Evolutionary conservation across 2,797 vertebrate species (phyloP).

Genomic region (Vultur gryphus): DNA sequence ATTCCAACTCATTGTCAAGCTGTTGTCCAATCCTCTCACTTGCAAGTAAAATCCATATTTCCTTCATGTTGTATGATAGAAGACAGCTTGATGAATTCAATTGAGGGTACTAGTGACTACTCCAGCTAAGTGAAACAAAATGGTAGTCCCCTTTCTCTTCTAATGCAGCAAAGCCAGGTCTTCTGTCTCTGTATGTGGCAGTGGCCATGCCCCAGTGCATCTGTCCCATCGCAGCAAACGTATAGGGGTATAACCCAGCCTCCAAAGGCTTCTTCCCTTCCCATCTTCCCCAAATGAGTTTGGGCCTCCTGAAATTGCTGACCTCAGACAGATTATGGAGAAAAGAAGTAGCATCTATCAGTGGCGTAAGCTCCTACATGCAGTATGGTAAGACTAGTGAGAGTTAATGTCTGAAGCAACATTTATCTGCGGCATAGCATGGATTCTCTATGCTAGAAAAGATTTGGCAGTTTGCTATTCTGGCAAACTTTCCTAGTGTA

Average conservation of each 20-base stretch:
- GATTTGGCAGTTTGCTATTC: conserved; percentile 54
- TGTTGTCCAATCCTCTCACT: background rate
- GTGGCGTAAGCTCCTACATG: background rate
- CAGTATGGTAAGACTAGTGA: background rate
- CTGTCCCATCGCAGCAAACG: background rate
- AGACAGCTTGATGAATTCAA: background rate
- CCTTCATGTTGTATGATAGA: background rate
- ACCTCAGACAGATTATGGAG: background rate
- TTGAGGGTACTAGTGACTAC: background rate
- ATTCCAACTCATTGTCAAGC: background rate
- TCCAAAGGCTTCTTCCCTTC: background rate
- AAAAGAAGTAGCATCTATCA: background rate
- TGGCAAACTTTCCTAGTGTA: conserved; percentile 48
- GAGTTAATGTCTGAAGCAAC: conserved; percentile 54
- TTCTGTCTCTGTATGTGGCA: background rate
- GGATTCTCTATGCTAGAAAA: conserved; percentile 49
- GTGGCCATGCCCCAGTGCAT: background rate
- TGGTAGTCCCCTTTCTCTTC: background rate
- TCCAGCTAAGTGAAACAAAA: background rate
- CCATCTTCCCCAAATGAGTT: background rate
- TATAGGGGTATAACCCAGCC: background rate
- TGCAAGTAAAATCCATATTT: background rate
- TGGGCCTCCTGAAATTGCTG: background rate
- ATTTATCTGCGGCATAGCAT: conserved; percentile 49
- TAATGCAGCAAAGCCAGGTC: background rate